phyloP scores from a whole-genome alignment of 2,797 vertebrate genomes.

The Sibirionetta formosa region DNA sequence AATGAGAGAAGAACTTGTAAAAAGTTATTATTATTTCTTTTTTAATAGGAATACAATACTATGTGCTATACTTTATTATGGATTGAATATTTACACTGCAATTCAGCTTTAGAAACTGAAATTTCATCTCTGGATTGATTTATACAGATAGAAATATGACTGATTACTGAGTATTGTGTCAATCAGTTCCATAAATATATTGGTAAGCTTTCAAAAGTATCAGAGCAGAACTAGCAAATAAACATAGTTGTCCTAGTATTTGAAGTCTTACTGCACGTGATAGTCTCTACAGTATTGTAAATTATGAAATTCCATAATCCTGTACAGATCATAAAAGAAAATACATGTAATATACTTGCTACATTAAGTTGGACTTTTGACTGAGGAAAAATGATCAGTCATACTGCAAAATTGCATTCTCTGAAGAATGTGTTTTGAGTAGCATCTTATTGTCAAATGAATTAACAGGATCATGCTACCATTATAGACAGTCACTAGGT shows the following conservation, averaged over 20 bases:
- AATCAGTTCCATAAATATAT: conserved; percentile 25
- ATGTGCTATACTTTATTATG: background rate
- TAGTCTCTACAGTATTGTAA: background rate
- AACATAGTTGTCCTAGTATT: background rate
- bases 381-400: background rate
- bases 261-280: background rate
- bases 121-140: conserved; percentile 48
- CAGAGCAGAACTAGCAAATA: conserved; percentile 38
- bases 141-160: conserved; percentile 41
- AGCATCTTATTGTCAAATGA: conserved; percentile 37
- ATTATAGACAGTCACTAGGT: conserved; percentile 58
- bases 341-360: background rate
- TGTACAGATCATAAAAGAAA: background rate
- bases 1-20: background rate
- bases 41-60: background rate
- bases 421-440: conserved; percentile 26
- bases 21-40: background rate
- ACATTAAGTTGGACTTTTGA: background rate
- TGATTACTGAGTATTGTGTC: conserved; percentile 18
- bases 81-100: conserved; percentile 26
- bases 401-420: conserved; percentile 1
- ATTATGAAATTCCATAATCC: background rate
- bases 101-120: background rate
- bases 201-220: conserved; percentile 56
- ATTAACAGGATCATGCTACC: background rate